Evolutionary conservation across 1,140 invertebrate genomes (phyloP), one percentile per base, ranked within the genome.

Genomic region (Prorops nasuta): DNA sequence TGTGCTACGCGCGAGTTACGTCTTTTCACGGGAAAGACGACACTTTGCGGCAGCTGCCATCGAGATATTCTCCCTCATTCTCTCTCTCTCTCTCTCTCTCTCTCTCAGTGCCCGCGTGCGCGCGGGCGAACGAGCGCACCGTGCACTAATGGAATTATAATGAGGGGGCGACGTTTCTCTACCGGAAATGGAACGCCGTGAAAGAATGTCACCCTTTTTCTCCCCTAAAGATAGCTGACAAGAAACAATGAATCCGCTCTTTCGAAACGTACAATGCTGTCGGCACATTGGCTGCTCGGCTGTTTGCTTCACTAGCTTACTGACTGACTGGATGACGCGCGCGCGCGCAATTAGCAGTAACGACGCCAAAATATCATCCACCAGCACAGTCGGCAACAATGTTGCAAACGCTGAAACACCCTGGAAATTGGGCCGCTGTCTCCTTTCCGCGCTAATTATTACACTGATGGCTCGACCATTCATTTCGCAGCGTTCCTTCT

Each of bases 41-140:
- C 56, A 67, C 61, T 64, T 60, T 46, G 54, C 51, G 46, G 53
- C 60, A 58, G 52, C 56, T 56, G 60, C 52, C 45, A 19, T 22
- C 24, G n/a, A 40, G 42, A 44, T 20, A 37, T 17, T 16, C 10
- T 39, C 36, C 16, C 17, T 16, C 32, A n/a, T 44, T 24, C 24
- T 31, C 28, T 32, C 41, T 44, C 16, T 17, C 15, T 44, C 41
- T 32, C 16, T 18, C 28, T 44, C 41, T 41, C 24, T 39, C 39
- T 21, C 15, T 22, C 39, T 41, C n/a, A 12, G 10, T 28, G 24
- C 24, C 4, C 10, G 24, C 24, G 24, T 28, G 24, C 10, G 10
- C 4, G 24, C 24, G n/a, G 24, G 4, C 24, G 24, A 28, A 10
- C 24, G 24, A 28, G 24, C 24, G n/a, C n/a, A n/a, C n/a, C n/a